Conservation (phyloP, 2,113 vertebrate species). For the Pangasianodon hypophthalmus region DNA sequence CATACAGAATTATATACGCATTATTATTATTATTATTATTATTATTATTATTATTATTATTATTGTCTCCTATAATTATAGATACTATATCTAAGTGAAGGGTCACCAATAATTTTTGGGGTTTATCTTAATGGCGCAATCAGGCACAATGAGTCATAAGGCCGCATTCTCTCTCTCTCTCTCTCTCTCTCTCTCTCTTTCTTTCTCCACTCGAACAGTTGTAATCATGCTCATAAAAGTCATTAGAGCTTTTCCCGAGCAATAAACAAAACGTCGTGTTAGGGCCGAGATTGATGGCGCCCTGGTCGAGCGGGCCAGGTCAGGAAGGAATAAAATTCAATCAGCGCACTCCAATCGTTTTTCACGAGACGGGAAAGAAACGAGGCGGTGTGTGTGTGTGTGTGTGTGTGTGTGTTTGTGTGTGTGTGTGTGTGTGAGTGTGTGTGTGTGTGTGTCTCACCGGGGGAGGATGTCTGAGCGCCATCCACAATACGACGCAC, state of each 20-base stretch:
- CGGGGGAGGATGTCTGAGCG: constrained; percentile 63
- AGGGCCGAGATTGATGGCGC: constrained; percentile 88
- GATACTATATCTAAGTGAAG: background rate
- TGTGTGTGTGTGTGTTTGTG: constrained; percentile 64
- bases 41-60: constrained; percentile 7
- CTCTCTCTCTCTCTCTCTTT: constrained; percentile 18
- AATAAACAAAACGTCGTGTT: constrained; percentile 93
- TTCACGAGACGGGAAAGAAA: constrained; percentile 82
- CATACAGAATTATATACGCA: background rate
- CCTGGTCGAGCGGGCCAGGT: constrained; percentile 78
- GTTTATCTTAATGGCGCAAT: constrained; percentile 14
- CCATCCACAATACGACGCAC: constrained; percentile 67
- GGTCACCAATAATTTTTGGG: background rate
- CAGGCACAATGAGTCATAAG: constrained; percentile 22
- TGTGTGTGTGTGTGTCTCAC: constrained; percentile 63
- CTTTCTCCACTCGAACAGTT: constrained; percentile 35
- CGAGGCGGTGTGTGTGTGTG: constrained; percentile 76
- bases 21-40: background rate
- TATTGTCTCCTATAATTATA: background rate
- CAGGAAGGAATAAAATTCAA: constrained; percentile 90
- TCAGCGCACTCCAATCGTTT: constrained; percentile 83
- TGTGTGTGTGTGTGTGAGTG: constrained; percentile 56
- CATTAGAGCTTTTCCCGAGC: constrained; percentile 81
- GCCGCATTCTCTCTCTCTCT: constrained; percentile 22
- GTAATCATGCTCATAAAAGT: constrained; percentile 76